Percentiles rank a stretch among this genome's conserved stretches.
These are phyloP conservation scores for Scaptomyza caliginosa DNA, from an alignment of 2,888 invertebrate species.

Conservation along the genomic window DNA sequence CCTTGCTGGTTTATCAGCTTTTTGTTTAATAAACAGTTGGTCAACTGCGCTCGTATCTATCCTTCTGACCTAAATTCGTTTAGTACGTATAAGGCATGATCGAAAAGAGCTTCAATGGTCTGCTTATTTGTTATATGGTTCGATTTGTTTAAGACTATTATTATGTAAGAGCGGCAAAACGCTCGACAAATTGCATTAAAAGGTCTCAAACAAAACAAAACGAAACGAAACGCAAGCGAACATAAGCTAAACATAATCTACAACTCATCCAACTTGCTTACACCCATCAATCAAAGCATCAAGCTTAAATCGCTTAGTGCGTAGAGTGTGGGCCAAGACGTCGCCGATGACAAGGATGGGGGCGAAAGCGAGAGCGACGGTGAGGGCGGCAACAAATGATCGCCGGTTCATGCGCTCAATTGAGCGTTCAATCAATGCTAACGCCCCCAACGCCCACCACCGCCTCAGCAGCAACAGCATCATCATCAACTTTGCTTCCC, in stretches of 20 bases:
- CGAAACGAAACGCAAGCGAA: background rate
- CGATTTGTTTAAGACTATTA: background rate
- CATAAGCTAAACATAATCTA: slow-evolving; percentile 54
- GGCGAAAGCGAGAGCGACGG: background rate
- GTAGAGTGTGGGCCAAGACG: slow-evolving; percentile 3
- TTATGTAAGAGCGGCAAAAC: slow-evolving; percentile 1
- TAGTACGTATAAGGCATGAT: background rate
- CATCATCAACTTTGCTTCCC: slow-evolving; percentile 18
- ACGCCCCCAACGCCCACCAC: slow-evolving; percentile 64
- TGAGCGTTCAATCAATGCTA: slow-evolving; percentile 71
- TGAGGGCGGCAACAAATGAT: slow-evolving; percentile 60
- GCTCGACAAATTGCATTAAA: slow-evolving; percentile 51
- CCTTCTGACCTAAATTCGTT: background rate
- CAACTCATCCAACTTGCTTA: slow-evolving; percentile 68
- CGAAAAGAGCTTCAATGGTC: background rate
- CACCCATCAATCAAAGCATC: slow-evolving; percentile 74
- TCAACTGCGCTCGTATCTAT: background rate
- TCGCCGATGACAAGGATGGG: background rate
- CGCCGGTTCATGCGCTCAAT: slow-evolving; percentile 72
- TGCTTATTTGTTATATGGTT: background rate
- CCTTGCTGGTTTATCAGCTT: slow-evolving; percentile 1
- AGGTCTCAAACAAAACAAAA: background rate
- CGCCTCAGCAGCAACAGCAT: slow-evolving; percentile 10
- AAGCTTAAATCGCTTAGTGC: slow-evolving; percentile 54
- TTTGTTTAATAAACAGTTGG: background rate